phyloP scores from a whole-genome alignment of 2,888 invertebrate species.

The Ischnus inquisitorius region DNA sequence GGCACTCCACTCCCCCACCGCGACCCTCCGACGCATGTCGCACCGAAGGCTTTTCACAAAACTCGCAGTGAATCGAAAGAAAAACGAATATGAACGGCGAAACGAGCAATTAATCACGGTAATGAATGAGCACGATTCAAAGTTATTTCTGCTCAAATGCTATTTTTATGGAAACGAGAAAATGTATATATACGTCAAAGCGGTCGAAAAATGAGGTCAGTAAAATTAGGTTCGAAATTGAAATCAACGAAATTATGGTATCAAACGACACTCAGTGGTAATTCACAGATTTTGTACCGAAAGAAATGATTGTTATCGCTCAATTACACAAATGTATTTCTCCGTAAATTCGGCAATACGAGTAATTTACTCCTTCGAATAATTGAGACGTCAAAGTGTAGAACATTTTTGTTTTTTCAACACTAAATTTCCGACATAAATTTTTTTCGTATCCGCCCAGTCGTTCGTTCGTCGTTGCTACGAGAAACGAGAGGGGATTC shows the following conservation, averaged over 20 bases:
- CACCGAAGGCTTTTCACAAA: conserved; percentile 16
- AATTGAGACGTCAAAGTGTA: no score
- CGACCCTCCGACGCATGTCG: conserved; percentile 4
- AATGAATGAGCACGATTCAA: conserved; percentile 1
- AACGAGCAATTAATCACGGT: not conserved
- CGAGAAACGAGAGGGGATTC: not conserved
- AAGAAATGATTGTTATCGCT: not conserved
- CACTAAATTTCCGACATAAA: not conserved
- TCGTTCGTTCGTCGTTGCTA: conserved; percentile 38
- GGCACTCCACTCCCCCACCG: not conserved
- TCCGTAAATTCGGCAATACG: no score
- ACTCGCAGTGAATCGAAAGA: conserved; percentile 34
- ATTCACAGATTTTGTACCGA: not conserved
- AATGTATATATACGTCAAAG: not conserved
- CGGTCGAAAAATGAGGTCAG: not conserved
- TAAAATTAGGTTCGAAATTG: not conserved
- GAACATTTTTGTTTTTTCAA: no score
- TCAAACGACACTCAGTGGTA: no score
- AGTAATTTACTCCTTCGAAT: no score
- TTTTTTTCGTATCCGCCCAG: conserved; percentile 23
- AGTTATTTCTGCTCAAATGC: conserved; percentile 17
- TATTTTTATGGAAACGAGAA: conserved; percentile 10
- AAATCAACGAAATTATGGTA: not conserved
- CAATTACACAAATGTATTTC: no score
- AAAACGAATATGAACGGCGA: conserved; percentile 16